Base-by-base conservation (phyloP, 2,888 invertebrate genomes). In the Gymnocheta viridis region DNA sequence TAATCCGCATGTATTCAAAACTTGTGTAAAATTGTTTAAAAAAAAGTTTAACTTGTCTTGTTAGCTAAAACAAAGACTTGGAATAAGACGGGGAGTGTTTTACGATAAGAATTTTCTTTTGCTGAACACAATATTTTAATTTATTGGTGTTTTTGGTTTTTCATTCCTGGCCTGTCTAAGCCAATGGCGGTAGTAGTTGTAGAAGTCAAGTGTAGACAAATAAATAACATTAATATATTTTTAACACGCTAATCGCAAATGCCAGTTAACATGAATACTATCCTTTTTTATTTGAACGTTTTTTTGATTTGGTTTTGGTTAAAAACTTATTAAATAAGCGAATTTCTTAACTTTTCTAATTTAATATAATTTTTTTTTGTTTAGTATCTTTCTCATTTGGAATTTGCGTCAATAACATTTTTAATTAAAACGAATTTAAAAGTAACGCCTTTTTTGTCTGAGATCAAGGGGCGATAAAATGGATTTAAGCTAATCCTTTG, bases 231-330 rank as follows among this genome's bases (percentile, higher is more conserved):
- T 84, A 81, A 84, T 84, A 81, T 73, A 81, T 84, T 81, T 81
- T 81, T 67, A 84, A 84, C 84, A 84, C 84, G 84, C 84, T 77
- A 84, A 84, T 81, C 80, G 27, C 81, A 62, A 69, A 84, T 72
- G 69, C 54, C 76, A 60, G 70, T 66, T 62, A 66, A 54, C 72
- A 82, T 29, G 79, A 35, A 27, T 32, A 79, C 10, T 27, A n/a
- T 58, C 66, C 72, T 41, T 41, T 58, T 64, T 56, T n/a, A 54
- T 38, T 54, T 27, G 5, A 67, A 24, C n/a, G 5, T n/a, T 47
- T 76, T 29, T 77, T 54, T 67, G 3, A 9, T 22, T 73, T 35
- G 22, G 27, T 29, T 69, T 41, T 51, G 35, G 74, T 72, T 66
- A 74, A 70, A 82, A 70, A 70, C 29, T 51, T 49, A 76, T 83